A percentile compares a stretch with the other conserved stretches of the same genome.
Evolutionary conservation across 37 sponge, comb jelly and placozoan species (phyloP).

Genomic region (Tethya wilhelma): DNA sequence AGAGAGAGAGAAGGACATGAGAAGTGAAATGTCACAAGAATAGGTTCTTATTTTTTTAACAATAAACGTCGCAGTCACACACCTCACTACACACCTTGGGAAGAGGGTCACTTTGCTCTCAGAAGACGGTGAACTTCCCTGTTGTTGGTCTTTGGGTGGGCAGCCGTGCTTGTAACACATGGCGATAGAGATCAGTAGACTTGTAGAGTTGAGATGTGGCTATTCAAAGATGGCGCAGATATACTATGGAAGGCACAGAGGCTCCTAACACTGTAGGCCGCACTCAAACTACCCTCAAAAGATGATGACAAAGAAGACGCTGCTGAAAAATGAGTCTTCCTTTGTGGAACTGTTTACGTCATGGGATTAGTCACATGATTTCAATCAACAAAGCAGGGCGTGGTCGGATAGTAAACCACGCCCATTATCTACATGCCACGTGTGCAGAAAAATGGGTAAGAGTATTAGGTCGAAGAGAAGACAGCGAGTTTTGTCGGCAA

Average conservation of each 20-base stretch:
- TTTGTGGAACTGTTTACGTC: neutral
- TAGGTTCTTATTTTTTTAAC: neutral
- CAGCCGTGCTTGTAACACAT: constrained; percentile 68
- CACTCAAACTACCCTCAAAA: constrained; percentile 74
- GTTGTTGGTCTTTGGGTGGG: neutral
- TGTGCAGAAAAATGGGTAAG: constrained; percentile 65
- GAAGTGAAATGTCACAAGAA: neutral
- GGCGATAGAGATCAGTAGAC: too few species aligned
- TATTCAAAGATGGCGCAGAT: too few species aligned
- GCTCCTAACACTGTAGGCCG: constrained; percentile 96
- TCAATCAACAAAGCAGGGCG: too few species aligned
- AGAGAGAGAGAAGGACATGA: neutral
- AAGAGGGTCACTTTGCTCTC: neutral
- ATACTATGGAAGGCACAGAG: constrained; percentile 67
- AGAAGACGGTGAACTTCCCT: neutral
- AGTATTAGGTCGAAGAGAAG: constrained; percentile 80
- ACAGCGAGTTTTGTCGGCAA: constrained; percentile 45
- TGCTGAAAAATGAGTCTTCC: neutral
- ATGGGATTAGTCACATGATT: neutral
- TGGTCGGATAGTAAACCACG: too few species aligned
- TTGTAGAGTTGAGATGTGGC: too few species aligned
- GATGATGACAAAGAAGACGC: neutral
- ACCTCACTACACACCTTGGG: constrained; percentile 2
- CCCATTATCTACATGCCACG: too few species aligned
- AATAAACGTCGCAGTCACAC: too few species aligned